Base-by-base conservation (phyloP, 2,888 invertebrate species). In the Dicycla oo region DNA sequence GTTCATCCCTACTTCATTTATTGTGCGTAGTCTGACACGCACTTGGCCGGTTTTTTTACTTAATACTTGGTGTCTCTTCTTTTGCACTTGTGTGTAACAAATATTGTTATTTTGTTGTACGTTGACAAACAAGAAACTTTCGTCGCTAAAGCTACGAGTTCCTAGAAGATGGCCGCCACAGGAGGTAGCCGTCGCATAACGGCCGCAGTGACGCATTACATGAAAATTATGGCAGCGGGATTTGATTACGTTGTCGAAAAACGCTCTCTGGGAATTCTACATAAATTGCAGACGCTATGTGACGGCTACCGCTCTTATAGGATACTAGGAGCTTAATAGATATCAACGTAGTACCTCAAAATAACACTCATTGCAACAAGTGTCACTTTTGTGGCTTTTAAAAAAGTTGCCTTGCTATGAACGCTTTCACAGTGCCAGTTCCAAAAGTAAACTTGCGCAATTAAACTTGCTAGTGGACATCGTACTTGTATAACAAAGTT, bases 401-500 rank as follows among this genome's bases (percentile, higher is more conserved):
- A 66, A n/a, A 75, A 38, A 64, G 6, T 53, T 26, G 10, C n/a
- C 8, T 30, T 47, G 6, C 57, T 47, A 8, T 45, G 20, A 54
- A 54, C 18, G 11, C 0, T 23, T 64, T 30, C 11, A 0, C n/a
- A 54, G 23, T 23, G 15, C 3, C 18, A 7, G 38, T 63, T 62
- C 26, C 18, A 54, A 38, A 45, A 64, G 3, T 20, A 40, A 72
- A 47, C 18, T 75, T 40, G 26, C 7, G 20, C 38, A 75, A 47
- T 47, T 40, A 56, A 54, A 75, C 38, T 75, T 65, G 45, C 47
- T 20, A 75, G 6, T 11, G 30, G 1, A 18, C 38, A 54, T 8
- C 3, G 5, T 13, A 15, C 4, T 57, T 38, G 15, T 8, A 8
- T 34, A 43, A 30, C 1, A 43, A n/a, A 40, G 10, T 61, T 68